A percentile compares a stretch with the other conserved stretches of the same genome.
Evolutionary conservation across 2,113 vertebrate species (phyloP).

Genomic region (Mustela lutreola): DNA sequence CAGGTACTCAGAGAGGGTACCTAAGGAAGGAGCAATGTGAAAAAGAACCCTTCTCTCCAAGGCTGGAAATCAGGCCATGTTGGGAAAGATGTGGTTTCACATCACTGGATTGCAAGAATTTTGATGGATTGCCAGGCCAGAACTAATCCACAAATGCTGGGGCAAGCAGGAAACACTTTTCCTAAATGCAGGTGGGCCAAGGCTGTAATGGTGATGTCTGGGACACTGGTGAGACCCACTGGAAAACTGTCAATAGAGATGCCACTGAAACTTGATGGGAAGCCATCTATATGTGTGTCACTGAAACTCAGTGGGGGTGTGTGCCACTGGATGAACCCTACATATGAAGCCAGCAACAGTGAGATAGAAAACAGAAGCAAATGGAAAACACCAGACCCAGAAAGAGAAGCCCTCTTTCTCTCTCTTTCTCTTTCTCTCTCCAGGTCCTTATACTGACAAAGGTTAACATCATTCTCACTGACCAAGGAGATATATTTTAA

Average conservation of each 20-base stretch:
- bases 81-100: not conserved
- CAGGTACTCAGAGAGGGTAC: not conserved
- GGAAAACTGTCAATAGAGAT: not conserved
- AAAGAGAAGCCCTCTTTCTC: not conserved
- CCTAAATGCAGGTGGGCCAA: not conserved
- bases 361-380: not conserved
- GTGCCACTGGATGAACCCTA: not conserved
- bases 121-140: not conserved
- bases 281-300: not conserved
- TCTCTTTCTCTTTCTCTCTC: not conserved
- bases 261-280: not conserved
- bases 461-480: not conserved
- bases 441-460: not conserved
- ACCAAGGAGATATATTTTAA: slow-evolving; percentile 13
- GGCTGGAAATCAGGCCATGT: not conserved
- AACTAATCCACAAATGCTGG: not conserved
- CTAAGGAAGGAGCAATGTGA: not conserved
- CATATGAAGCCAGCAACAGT: not conserved
- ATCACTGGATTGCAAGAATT: not conserved
- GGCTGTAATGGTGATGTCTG: not conserved
- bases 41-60: not conserved
- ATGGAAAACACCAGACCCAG: not conserved
- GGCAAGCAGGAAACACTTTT: not conserved
- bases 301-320: not conserved
- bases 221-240: not conserved